Evolutionary conservation across 2,797 vertebrate genomes (phyloP).

Genomic region (Simalia tracyae): DNA sequence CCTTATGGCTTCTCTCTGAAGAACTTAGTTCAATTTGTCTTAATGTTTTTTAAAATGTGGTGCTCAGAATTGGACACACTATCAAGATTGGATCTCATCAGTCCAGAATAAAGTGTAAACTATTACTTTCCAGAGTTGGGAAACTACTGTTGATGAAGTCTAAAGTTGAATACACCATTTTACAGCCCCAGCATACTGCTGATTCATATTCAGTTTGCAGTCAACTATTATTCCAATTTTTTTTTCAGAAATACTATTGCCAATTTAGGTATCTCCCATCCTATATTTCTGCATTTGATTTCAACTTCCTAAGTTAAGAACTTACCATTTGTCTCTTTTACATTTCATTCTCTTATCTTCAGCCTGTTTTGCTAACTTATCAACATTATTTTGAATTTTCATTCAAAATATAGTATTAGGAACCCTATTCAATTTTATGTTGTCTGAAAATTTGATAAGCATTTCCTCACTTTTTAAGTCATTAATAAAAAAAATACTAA

Average conservation of each 20-base stretch:
- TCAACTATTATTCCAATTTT: neutral
- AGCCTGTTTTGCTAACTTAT: too few species aligned
- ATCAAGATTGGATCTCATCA: neutral
- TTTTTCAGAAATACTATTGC: neutral
- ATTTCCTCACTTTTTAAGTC: too few species aligned
- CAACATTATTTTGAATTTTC: too few species aligned
- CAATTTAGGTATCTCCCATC: neutral
- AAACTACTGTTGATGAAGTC: neutral
- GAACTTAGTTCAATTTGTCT: neutral
- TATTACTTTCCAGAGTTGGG: neutral
- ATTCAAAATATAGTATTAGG: too few species aligned
- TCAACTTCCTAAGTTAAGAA: too few species aligned
- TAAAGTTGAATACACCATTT: neutral
- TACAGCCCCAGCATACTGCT: neutral
- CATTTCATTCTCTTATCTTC: too few species aligned
- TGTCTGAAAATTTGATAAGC: too few species aligned
- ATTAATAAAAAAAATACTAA: too few species aligned
- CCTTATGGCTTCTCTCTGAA: neutral
- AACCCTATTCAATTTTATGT: too few species aligned
- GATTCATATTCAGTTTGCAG: neutral
- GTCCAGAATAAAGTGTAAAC: neutral
- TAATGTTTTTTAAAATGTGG: neutral
- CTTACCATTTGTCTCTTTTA: too few species aligned
- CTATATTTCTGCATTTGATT: too few species aligned
- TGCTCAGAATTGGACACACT: neutral